Base-by-base conservation (phyloP, 2,888 invertebrate genomes). In the Meliscaeva auricollis region DNA sequence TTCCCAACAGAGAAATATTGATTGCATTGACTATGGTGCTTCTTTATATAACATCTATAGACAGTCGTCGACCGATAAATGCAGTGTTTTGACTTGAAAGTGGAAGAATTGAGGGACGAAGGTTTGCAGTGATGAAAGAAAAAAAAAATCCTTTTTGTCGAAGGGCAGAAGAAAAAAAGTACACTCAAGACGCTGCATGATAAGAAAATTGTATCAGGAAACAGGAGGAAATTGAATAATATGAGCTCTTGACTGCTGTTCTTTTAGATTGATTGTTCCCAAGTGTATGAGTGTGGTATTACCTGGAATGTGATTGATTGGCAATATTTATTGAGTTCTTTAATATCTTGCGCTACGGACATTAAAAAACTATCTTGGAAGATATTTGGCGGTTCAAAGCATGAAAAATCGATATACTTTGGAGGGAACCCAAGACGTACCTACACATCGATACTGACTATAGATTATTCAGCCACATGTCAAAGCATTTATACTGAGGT, bases 11-110 rank as follows among this genome's bases (percentile, higher is more conserved):
- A 81, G 72, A 58, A 64, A 72, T 72, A 81, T 81, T 76, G 81
- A 81, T 81, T 80, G 81, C 73, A 73, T 72, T 87, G 78, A 83
- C 78, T 74, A 77, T 41, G 81, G n/a, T 26, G 60, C 54, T 30
- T 26, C 26, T 41, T n/a, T 9, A 2, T 38, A 11, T 9, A 9
- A 38, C 3, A 13, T 38, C 38, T 38, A 15, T 44, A 70, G 64
- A 9, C 58, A 72, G 62, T 44, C 44, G 17, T 38, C 38, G 56
- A 77, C 73, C 78, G 44, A 58, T 44, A 35, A 73, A 58, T 60
- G 58, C 22, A 62, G 58, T 60, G 9, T 70, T 80, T 62, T 44
- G 26, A 60, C 48, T 58, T 11, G 56, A 52, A 66, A 66, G 60
- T 41, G 66, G 11, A 2, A 62, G 6, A 15, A 5, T 9, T n/a